These are phyloP conservation scores for Centropus bengalensis DNA, from an alignment of 2,113 vertebrate genomes.

Conservation along the genomic window DNA sequence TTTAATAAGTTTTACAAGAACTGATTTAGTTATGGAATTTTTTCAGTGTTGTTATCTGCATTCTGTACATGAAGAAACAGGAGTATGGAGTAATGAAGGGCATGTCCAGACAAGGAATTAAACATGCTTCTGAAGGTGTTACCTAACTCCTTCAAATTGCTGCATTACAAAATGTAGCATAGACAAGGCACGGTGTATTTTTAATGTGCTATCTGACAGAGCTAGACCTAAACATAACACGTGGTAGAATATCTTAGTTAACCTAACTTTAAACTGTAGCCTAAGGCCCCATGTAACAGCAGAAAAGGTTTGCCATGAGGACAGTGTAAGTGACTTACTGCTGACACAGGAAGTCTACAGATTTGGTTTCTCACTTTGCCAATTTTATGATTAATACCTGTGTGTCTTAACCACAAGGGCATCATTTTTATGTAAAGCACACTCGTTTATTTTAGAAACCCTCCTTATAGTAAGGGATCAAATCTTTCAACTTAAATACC, in stretches of 20 bases:
- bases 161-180: constrained; percentile 3
- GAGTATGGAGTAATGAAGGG: not conserved
- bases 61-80: constrained; percentile 21
- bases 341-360: constrained; percentile 31
- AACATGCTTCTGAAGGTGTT: constrained; percentile 6
- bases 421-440: not conserved
- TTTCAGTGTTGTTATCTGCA: not conserved
- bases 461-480: not conserved
- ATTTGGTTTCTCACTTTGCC: constrained; percentile 4
- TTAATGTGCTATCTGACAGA: constrained; percentile 35
- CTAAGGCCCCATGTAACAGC: constrained; percentile 22
- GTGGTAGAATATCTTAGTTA: constrained; percentile 13
- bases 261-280: constrained; percentile 26
- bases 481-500: not conserved
- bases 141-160: constrained; percentile 55
- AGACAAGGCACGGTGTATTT: not conserved
- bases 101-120: constrained; percentile 31
- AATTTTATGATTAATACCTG: constrained; percentile 39
- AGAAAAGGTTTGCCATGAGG: constrained; percentile 44
- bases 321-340: constrained; percentile 41
- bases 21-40: not conserved
- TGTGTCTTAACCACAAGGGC: not conserved
- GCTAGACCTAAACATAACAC: constrained; percentile 10
- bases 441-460: not conserved
- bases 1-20: not conserved